phyloP scores from a whole-genome alignment of 64 coral and sea anemone species.

The Trachythela sp. region DNA sequence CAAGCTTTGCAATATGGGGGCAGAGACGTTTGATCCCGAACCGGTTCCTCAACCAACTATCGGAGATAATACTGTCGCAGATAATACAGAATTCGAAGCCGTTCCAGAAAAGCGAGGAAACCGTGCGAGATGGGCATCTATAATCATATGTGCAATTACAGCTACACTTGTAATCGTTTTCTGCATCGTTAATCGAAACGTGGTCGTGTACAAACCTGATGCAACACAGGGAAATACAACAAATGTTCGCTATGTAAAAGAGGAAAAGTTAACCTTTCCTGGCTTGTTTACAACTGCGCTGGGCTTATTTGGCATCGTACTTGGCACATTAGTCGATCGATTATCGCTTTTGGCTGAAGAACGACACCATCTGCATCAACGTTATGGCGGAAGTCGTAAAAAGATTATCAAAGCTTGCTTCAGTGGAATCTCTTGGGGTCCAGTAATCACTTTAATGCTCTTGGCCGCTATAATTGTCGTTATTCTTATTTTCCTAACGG shows the following conservation, averaged over 20 bases:
- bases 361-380: not conserved
- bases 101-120: not conserved
- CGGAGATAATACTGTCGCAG: not conserved
- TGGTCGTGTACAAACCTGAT: not conserved
- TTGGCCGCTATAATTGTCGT: not conserved
- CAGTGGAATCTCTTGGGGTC: not conserved
- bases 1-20: no score
- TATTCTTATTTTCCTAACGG: not conserved
- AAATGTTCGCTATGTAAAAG: not conserved
- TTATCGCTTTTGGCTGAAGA: not conserved
- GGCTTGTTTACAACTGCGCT: not conserved
- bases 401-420: conserved; percentile 9
- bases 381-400: not conserved
- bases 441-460: not conserved
- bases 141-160: not conserved
- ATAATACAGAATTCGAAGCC: not conserved
- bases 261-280: not conserved
- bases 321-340: not conserved
- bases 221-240: not conserved
- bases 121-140: not conserved
- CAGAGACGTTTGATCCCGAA: no score
- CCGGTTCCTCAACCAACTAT: no score
- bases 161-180: not conserved
- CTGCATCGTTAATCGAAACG: not conserved
- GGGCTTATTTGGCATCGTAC: not conserved